Conservation (phyloP, 2,797 vertebrate species). For the Gymnoscopelus braueri region DNA sequence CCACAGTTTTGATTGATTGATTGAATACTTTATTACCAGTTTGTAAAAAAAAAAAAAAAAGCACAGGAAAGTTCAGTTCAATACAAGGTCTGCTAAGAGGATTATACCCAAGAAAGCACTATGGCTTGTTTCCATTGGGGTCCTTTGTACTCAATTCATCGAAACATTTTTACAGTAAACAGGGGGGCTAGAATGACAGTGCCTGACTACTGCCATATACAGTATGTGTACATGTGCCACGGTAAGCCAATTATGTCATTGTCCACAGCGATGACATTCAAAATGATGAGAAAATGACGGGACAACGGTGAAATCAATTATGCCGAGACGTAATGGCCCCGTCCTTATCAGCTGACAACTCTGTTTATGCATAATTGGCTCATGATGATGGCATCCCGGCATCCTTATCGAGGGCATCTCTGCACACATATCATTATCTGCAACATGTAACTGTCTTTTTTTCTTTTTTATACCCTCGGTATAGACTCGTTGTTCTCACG, state of each 20-base stretch:
- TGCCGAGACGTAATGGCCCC: slow-evolving; percentile 30
- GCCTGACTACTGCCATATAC: no score
- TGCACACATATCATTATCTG: slow-evolving; percentile 13
- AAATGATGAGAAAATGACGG: slow-evolving; percentile 15
- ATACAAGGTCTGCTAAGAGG: no score
- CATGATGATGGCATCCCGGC: slow-evolving; percentile 20
- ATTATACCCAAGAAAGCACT: no score
- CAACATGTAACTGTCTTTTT: neutral
- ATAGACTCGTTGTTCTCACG: neutral
- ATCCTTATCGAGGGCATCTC: slow-evolving; percentile 27
- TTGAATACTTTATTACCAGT: no score
- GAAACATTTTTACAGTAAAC: no score
- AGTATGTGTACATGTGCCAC: no score
- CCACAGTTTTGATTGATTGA: no score
- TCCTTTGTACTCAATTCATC: no score
- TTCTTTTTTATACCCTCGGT: slow-evolving; percentile 19
- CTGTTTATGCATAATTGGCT: slow-evolving; percentile 48
- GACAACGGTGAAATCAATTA: slow-evolving; percentile 43
- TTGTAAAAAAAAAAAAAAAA: no score
- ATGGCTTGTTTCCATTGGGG: no score
- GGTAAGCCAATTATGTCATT: slow-evolving; percentile 8
- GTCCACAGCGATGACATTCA: slow-evolving; percentile 9
- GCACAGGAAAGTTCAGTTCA: no score
- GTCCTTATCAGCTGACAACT: slow-evolving; percentile 41
- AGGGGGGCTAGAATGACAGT: no score